Conservation (phyloP, 2,888 invertebrate species). For the Gibbula magus region DNA sequence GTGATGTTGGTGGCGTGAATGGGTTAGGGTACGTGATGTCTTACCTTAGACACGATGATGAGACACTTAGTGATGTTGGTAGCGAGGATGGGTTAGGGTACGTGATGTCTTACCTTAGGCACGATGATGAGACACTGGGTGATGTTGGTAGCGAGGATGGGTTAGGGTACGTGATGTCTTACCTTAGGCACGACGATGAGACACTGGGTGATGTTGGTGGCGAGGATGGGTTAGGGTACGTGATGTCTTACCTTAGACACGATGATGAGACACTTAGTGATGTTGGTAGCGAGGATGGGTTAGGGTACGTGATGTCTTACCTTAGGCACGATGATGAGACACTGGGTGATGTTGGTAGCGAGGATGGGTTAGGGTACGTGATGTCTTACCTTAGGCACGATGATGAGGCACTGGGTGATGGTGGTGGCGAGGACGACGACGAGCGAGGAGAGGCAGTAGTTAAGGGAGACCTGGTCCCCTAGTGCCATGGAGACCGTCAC, state of each 20-base stretch:
- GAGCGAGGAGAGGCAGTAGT: constrained; percentile 32
- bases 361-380: not conserved
- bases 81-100: constrained; percentile 30
- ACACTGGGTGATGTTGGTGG: constrained; percentile 36
- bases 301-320: constrained; percentile 1
- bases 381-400: constrained; percentile 38
- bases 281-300: no score
- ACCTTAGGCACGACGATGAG: constrained; percentile 43
- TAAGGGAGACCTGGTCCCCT: constrained; percentile 26
- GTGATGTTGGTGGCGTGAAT: no score
- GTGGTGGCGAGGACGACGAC: constrained; percentile 36
- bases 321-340: constrained; percentile 41
- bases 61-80: constrained; percentile 37
- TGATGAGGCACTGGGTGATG: constrained; percentile 37
- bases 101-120: constrained; percentile 37
- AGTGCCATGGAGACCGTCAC: constrained; percentile 36
- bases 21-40: no score
- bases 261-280: no score
- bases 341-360: constrained; percentile 37
- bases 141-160: constrained; percentile 34
- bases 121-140: constrained; percentile 39
- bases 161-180: no score
- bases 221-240: not conserved
- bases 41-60: constrained; percentile 42
- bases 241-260: not conserved